Conservation (phyloP, 1,140 invertebrate genomes). For the Tetraneura akinire region DNA sequence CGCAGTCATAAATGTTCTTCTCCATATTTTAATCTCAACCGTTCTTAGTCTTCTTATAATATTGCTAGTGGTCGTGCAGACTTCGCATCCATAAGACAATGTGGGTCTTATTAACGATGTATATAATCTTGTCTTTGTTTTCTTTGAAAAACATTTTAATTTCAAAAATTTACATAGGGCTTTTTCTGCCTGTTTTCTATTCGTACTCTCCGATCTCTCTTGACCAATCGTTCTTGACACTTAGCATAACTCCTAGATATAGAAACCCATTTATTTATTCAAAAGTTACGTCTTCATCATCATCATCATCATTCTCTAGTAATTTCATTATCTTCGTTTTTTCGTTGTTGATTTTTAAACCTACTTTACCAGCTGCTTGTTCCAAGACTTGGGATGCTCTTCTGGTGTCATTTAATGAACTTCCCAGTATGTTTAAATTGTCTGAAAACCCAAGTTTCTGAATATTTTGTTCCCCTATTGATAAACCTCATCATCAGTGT, state of each 20-base stretch:
- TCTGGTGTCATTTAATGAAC: not conserved
- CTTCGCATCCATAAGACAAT: not conserved
- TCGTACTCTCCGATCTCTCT: too few species aligned
- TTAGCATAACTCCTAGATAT: too few species aligned
- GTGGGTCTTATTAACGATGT: not conserved
- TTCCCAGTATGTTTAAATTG: not conserved
- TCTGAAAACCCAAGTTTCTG: conserved; percentile 2
- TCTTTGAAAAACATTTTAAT: not conserved
- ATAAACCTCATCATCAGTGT: too few species aligned
- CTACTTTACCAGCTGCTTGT: not conserved
- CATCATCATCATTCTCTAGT: not conserved
- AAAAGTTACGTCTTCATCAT: too few species aligned
- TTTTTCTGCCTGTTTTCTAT: too few species aligned
- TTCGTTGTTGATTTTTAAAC: too few species aligned
- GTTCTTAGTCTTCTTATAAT: not conserved
- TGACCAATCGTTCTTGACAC: too few species aligned
- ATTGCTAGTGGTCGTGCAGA: not conserved
- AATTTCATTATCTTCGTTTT: too few species aligned
- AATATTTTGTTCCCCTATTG: not conserved
- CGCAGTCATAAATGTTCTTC: too few species aligned
- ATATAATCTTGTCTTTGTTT: not conserved
- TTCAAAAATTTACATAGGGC: not conserved
- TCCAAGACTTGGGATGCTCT: not conserved
- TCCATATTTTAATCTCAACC: not conserved
- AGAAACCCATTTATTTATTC: too few species aligned